Base-by-base conservation (phyloP, 1,140 invertebrate species). In the Globodera ellingtonae region DNA sequence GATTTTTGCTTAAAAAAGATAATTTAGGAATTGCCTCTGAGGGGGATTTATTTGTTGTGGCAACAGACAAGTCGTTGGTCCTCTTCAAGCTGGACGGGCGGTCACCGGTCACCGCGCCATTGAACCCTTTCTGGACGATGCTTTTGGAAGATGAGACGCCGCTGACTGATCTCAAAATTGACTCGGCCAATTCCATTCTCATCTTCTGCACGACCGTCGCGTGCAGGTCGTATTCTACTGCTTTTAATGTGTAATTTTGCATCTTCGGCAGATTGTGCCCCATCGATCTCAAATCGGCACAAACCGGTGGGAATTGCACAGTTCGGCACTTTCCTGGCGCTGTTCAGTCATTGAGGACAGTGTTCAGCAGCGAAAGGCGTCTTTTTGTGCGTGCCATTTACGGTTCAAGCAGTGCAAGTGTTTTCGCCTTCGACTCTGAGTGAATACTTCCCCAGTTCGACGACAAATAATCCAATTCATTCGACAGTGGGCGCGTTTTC, bases 381-480 rank as follows among this genome's bases (percentile, higher is more conserved):
- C 62, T 77, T 52, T 77, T 77, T 46, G 24, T 77, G 65, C 75
- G 75, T 18, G 10, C 75, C 48, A 67, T 77, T n/a, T 69, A 65
- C n/a, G 24, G 24, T 70, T 7, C 73, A n/a, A 56, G 21, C 44
- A 77, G 13, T 44, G 52, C 75, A 6, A 67, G 62, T n/a, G 21
- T 67, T 47, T 24, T 15, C 46, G 75, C 62, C 69, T 15, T 67
- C 48, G 35, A 62, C 56, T 62, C 2, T 15, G 10, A 15, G 10
- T 62, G 10, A 5, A 15, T 18, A 35, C 35, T 35, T 35, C 35
- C 35, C 35, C 35, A 35, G 1, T 35, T 35, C 35, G 35, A 35
- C 35, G 35, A 35, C 35, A 46, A 18, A 7, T 62, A 24, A 24
- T 35, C 6, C 6, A 8, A 70, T 70, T 47, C 8, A 7, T 70